These are phyloP conservation scores for Trachelus stipa DNA, from an alignment of 2,888 invertebrate genomes.

Conservation along the genomic window DNA sequence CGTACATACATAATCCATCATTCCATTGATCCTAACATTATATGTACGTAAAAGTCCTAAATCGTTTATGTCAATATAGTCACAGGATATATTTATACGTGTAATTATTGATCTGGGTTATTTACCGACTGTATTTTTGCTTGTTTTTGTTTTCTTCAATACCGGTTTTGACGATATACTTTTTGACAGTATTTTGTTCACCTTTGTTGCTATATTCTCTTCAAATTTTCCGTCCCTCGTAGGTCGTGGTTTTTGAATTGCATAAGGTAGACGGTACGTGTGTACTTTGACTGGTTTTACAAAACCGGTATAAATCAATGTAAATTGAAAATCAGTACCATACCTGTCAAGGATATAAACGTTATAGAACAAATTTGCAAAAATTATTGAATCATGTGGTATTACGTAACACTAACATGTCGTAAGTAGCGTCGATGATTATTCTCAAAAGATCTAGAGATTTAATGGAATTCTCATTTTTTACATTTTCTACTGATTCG, in stretches of 20 bases:
- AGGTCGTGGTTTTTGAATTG: conserved; percentile 37
- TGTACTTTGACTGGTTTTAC: conserved; percentile 35
- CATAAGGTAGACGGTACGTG: conserved; percentile 37
- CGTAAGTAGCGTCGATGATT: conserved; percentile 46
- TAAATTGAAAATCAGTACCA: conserved; percentile 44
- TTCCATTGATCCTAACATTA: neutral
- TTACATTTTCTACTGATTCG: neutral
- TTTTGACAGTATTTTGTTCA: neutral
- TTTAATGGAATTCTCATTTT: neutral
- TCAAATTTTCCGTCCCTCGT: conserved; percentile 24
- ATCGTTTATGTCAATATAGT: neutral
- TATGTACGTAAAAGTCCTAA: neutral
- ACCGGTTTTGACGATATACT: neutral
- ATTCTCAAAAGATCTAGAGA: conserved; percentile 28
- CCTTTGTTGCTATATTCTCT: neutral
- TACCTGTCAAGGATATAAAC: conserved; percentile 37
- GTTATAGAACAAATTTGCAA: neutral
- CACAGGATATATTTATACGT: neutral
- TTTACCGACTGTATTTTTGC: neutral
- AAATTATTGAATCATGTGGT: neutral
- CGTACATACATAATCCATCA: neutral
- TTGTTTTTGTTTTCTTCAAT: neutral
- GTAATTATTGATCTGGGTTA: neutral
- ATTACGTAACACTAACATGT: conserved; percentile 37
- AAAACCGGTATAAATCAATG: conserved; percentile 40